Conservation (phyloP, 2,113 vertebrate species). For the Gymnobelideus leadbeateri region DNA sequence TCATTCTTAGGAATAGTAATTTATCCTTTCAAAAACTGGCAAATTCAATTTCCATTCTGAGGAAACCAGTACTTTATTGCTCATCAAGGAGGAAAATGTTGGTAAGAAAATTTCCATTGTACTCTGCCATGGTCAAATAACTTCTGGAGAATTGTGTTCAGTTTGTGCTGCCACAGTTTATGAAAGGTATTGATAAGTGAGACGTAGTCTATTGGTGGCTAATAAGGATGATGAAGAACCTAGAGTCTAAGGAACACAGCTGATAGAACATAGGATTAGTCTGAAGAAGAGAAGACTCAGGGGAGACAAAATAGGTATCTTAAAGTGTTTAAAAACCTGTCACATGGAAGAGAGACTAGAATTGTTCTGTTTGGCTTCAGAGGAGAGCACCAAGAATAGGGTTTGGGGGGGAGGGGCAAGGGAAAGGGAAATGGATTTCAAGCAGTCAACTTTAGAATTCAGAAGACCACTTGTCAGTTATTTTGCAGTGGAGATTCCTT, state of each 20-base stretch:
- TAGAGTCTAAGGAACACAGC: neutral
- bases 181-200: neutral
- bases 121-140: neutral
- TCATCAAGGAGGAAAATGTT: neutral
- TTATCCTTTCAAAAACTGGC: neutral
- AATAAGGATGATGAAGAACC: neutral
- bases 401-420: neutral
- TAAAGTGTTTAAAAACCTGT: neutral
- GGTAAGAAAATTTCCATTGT: neutral
- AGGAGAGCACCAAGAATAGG: neutral
- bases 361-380: neutral
- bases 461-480: neutral
- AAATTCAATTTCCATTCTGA: constrained; percentile 22
- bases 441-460: neutral
- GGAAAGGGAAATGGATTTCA: neutral
- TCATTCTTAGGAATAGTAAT: neutral
- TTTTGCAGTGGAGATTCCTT: neutral
- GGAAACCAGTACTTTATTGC: neutral
- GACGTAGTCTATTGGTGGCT: neutral
- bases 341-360: neutral
- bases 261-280: neutral
- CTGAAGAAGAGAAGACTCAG: neutral
- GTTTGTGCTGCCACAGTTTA: neutral
- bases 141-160: neutral
- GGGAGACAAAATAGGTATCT: neutral